Conservation (phyloP, 2,113 vertebrate genomes). For the Pluvialis apricaria region DNA sequence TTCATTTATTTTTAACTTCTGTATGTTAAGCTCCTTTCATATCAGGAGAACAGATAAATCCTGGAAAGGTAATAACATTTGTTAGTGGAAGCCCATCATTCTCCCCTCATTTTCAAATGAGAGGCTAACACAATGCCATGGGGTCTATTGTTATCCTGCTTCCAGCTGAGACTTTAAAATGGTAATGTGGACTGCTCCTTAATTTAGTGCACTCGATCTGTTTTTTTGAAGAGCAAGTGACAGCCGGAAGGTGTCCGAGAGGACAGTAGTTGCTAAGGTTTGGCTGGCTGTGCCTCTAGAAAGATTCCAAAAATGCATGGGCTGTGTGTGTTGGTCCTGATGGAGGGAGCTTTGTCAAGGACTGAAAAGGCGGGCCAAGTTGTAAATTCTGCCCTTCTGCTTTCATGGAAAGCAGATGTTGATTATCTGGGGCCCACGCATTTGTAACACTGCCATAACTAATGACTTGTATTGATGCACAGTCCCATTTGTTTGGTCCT, state of each 20-base stretch:
- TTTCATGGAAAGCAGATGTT: conserved; percentile 41
- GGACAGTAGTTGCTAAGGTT: conserved; percentile 10
- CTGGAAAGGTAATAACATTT: conserved; percentile 11
- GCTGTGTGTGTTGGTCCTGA: not conserved
- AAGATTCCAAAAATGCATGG: conserved; percentile 24
- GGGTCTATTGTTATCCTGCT: conserved; percentile 13
- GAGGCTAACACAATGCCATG: not conserved
- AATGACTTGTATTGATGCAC: conserved; percentile 62
- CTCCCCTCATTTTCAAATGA: not conserved
- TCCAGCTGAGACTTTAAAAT: conserved; percentile 61
- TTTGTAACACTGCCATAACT: conserved; percentile 62
- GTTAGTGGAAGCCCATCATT: conserved; percentile 2
- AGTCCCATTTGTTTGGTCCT: conserved; percentile 39
- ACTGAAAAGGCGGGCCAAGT: conserved; percentile 29
- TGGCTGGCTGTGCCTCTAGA: conserved; percentile 9
- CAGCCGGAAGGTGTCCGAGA: not conserved
- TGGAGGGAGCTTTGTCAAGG: conserved; percentile 33
- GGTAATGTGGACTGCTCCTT: conserved; percentile 20
- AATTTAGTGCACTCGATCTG: not conserved
- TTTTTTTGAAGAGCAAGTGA: not conserved
- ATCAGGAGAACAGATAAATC: conserved; percentile 24
- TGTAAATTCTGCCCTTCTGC: conserved; percentile 64
- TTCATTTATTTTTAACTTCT: conserved; percentile 4
- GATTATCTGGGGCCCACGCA: conserved; percentile 50
- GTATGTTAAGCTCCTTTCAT: not conserved